Evolutionary conservation across 2,113 vertebrate species (phyloP), one percentile per base, ranked within the genome.

Genomic region (Myotis brandtii): DNA sequence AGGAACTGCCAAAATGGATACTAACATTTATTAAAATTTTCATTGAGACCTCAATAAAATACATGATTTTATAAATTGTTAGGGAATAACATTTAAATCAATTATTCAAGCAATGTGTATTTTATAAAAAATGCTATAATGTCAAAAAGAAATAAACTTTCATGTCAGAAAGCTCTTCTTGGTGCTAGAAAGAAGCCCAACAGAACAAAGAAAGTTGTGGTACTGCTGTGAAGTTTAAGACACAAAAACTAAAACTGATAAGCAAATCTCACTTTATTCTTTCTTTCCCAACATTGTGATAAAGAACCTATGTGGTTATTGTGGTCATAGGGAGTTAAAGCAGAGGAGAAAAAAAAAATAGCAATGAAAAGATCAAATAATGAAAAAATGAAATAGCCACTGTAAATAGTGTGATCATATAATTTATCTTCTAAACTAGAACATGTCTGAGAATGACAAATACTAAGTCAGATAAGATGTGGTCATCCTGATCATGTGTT

Each of bases 91-190:
- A 73, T 85, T 91, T 81, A 90, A 89, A 77, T 64, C 9, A 77
- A 89, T 86, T 93, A 89, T 23, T 80, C 5, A 75, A 94, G 13
- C 48, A 93, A 50, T 93, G 4, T 52, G 17, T 86, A 64, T 56
- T 87, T 92, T 52, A 85, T 40, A 93, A 76, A 37, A 96, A 96
- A 59, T 77, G 59, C 17, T 91, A 43, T 23, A 72, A 94, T 16
- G 43, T 23, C 40, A 89, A 79, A 79, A 6, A 80, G 11, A 86
- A 92, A 40, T 69, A 62, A 69, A 48, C 16, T 75, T 81, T 77
- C 59, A 76, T 54, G 37, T 37, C 73, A 86, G 25, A 79, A 92
- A 75, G n/a, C 30, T 89, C 66, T 94, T 92, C 14, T 59, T 40
- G 40, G 14, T 89, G 54, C 25, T 69, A 72, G 5, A 91, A 62